Base-by-base conservation (phyloP, 2,888 invertebrate species). In the Dasysyrphus albostriatus region DNA sequence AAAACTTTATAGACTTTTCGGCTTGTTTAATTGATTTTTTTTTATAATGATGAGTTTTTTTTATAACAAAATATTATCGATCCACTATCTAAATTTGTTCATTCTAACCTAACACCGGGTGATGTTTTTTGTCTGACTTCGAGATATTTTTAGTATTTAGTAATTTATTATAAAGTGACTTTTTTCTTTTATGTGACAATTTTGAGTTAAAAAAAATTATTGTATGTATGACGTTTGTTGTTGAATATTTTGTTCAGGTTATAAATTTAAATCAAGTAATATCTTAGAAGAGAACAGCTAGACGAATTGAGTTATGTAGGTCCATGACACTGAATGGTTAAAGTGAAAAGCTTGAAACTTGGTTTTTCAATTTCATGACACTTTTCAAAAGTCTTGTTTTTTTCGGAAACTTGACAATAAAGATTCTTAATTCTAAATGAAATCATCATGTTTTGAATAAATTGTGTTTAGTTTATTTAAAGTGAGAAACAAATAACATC, bases 151-250 rank as follows among this genome's bases (percentile, higher is more conserved):
- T 34, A 34, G 37, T 37, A 14, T 32, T n/a, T 1, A 24, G 14
- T 70, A 75, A 63, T 63, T 58, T 58, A 79, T 74, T 59, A 72
- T 58, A 65, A 63, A 79, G 61, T 70, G 75, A 70, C 49, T 70
- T 76, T 81, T 77, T 67, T 81, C 3, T 32, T 32, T 32, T n/a
- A 14, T 54, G 14, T 54, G 16, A 58, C n/a, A 32, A 10, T 34
- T 58, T 58, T 58, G 34, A 4, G 34, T 10, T 16, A 4, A 5
- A 9, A 5, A 9, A 9, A 16, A 34, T 1, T 14, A 24, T 24
- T 24, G 24, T 24, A 2, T 42, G 39, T 42, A 5, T 14, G 12
- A 42, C 12, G 12, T 12, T 14, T 42, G 14, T 42, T 42, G 42
- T 42, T 12, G 6, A 51, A 44, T 44, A n/a, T n/a, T n/a, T 44